Percentiles rank a stretch among this genome's conserved stretches.
Evolutionary conservation across 2,797 vertebrate species (phyloP).

Genomic region (Lutjanus argentimaculatus): DNA sequence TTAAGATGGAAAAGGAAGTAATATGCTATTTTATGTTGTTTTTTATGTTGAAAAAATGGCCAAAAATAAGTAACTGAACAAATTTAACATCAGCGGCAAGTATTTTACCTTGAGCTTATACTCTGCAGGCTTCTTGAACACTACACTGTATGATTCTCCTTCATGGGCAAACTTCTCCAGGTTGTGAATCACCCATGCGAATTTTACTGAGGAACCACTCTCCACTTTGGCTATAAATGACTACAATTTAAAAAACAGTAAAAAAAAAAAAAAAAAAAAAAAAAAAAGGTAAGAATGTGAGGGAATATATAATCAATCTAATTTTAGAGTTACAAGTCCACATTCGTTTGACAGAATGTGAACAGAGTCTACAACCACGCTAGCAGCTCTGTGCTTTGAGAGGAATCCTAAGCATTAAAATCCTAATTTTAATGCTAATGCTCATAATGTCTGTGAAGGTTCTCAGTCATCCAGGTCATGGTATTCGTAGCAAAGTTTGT

Average conservation of each 20-base stretch:
- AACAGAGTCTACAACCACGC: neutral
- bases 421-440: too few relatives aligned
- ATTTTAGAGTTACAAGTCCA: neutral
- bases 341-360: neutral
- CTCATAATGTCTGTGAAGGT: too few relatives aligned
- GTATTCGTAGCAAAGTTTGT: too few relatives aligned
- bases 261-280: neutral
- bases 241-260: conserved; percentile 67
- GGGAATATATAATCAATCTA: neutral
- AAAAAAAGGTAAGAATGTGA: neutral
- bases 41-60: neutral
- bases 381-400: neutral
- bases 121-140: conserved; percentile 81
- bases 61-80: neutral
- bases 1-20: too few relatives aligned
- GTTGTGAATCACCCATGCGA: conserved; percentile 85
- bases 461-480: too few relatives aligned
- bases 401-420: neutral
- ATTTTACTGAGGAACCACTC: conserved; percentile 84
- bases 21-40: too few relatives aligned
- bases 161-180: conserved; percentile 76
- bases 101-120: conserved; percentile 82
- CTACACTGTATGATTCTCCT: conserved; percentile 81
- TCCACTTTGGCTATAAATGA: conserved; percentile 80
- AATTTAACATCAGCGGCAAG: neutral